Evolutionary conservation across 2,888 invertebrate species (phyloP), one percentile per base, ranked within the genome.

Genomic region (Drosophila mimica): DNA sequence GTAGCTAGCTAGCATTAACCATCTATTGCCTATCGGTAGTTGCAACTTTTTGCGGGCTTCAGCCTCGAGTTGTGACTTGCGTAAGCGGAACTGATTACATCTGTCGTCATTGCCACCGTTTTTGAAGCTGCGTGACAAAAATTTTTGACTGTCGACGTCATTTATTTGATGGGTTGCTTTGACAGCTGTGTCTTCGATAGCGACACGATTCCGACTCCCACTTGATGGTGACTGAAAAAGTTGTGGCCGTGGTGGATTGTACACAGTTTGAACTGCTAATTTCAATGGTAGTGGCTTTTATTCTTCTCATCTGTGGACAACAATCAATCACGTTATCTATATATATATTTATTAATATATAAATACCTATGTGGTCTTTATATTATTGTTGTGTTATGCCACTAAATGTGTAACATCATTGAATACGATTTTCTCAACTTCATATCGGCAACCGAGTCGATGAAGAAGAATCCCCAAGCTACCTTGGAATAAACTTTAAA

Each of bases 61-160:
- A 30, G 60, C 28, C 43, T 52, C 58, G 69, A 74, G 76, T 82
- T 82, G 62, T 82, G 81, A 80, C 82, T 88, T 77, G 76, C 73
- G 74, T 77, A 88, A 81, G 87, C 87, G 89, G 88, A 88, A 88
- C 87, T 89, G 87, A 88, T 88, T 88, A 85, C 80, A 73, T 67
- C 77, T 73, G 76, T 72, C 85, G 74, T 72, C 68, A 51, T 46
- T 28, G 62, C 38, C 60, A 31, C 57, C 57, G 57, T 75, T 78
- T 53, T 69, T 61, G 59, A 64, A 57, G 82, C 83, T 89, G 85
- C 89, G 89, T 88, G 87, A 88, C 89, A 88, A 76, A 79, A 89
- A 83, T 89, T 76, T 75, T 54, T 69, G 69, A 83, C 79, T 80
- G 58, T 72, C 65, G 57, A 25, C 81, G 81, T 87, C 86, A 85